Evolutionary conservation across 2,113 vertebrate species (phyloP).

Genomic region (Choloepus hoffmanni): DNA sequence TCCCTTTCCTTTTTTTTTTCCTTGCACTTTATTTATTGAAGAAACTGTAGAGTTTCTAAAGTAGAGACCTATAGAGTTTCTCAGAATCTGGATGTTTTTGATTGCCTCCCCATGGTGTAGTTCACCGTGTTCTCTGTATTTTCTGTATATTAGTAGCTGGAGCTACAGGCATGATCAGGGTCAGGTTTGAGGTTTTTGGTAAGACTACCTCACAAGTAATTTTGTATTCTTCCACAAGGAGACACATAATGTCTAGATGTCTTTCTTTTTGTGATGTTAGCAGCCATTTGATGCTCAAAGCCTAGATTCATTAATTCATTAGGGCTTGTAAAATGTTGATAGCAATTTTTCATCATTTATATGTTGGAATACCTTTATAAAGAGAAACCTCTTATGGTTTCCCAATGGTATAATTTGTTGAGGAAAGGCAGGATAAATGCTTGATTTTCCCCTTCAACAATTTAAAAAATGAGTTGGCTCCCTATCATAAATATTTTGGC

Average conservation of each 20-base stretch:
- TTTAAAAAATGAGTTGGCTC: conserved; percentile 46
- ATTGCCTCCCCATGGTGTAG: neutral
- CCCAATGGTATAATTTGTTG: neutral
- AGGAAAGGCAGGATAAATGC: conserved; percentile 15
- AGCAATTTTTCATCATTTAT: neutral
- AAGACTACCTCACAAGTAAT: neutral
- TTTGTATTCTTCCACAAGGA: neutral
- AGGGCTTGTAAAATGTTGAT: neutral
- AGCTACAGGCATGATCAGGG: neutral
- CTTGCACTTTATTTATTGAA: neutral
- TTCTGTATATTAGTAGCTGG: neutral
- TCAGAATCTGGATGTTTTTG: neutral
- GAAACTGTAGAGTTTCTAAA: neutral
- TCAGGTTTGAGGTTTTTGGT: neutral
- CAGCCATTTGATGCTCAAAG: conserved; percentile 21
- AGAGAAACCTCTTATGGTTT: neutral
- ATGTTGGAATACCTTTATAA: conserved; percentile 1
- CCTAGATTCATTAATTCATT: neutral
- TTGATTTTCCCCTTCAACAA: neutral
- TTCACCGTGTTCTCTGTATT: neutral
- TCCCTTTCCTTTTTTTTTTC: neutral
- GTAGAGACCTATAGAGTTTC: neutral
- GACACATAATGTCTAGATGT: neutral
- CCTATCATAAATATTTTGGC: neutral
- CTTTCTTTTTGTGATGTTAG: neutral